Evolutionary conservation across 2,888 invertebrate genomes (phyloP), one percentile per base, ranked within the genome.

Genomic region (Ectemnius continuus): DNA sequence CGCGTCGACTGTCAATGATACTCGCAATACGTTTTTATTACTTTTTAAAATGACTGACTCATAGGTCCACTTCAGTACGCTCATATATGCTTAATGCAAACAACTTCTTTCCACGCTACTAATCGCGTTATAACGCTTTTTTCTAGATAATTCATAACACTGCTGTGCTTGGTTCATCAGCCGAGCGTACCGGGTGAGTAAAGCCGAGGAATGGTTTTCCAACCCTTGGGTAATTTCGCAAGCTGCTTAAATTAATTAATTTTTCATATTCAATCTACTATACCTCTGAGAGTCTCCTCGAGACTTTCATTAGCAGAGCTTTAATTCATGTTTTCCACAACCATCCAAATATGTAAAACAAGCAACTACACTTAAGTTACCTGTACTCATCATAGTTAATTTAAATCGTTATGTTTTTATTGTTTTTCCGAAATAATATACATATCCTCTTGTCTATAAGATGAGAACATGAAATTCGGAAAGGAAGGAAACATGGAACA

Each of bases 71-170:
- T 36, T 36, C 2, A 36, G 8, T 36, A 36, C 36, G 11, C 36
- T 36, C 36, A 8, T 36, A 8, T 11, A 11, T 11, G 36, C 36
- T 36, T 4, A 36, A 36, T 36, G 36, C 36, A 36, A 36, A 11
- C 36, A 36, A 36, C 36, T 36, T 36, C 36, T 36, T 36, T 11
- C 36, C 5, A 36, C 36, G 36, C 36, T 36, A 36, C 36, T 36
- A 36, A 36, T 6, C 8, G 36, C 46, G 48, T 23, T 52, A 52
- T 23, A 23, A 61, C 61, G 5, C 65, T 23, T 88, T 84, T 78
- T 92, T 92, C n/a, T 91, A 94, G 94, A 94, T 94, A 92, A 94
- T 94, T 88, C 94, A 94, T 90, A 93, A 93, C 90, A 92, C 92
- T 81, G 89, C 92, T 77, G 91, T 92, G 84, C 89, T 92, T 83